phyloP scores from a whole-genome alignment of 2,797 vertebrate genomes.

The Tapirus indicus region DNA sequence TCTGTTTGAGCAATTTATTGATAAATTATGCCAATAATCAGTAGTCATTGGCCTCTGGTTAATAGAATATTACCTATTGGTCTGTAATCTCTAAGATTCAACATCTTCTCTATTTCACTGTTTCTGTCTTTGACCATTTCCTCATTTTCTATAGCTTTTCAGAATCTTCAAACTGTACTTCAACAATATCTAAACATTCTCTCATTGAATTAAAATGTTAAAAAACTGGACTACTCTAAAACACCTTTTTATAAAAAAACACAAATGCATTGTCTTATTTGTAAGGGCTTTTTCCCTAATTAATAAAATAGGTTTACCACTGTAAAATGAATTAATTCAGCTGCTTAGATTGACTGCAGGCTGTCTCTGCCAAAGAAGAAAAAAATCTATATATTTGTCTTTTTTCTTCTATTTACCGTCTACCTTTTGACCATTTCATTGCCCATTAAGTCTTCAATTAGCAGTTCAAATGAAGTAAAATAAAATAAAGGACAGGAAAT shows the following conservation, averaged over 20 bases:
- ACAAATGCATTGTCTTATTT: not conserved
- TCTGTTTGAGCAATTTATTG: not conserved
- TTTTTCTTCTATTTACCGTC: not conserved
- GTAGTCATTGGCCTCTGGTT: not conserved
- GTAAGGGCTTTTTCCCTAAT: not conserved
- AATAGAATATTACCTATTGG: not conserved
- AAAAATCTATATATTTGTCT: not conserved
- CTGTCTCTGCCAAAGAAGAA: not conserved
- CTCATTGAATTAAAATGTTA: not conserved
- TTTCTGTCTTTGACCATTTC: not conserved
- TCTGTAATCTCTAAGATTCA: not conserved
- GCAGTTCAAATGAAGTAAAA: not conserved
- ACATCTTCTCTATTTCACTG: not conserved
- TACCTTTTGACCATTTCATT: not conserved
- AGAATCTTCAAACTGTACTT: not conserved
- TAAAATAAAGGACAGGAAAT: not conserved
- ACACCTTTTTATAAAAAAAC: not conserved
- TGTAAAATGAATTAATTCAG: not conserved
- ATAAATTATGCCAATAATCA: not conserved
- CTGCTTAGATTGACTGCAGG: not conserved
- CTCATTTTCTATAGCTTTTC: not conserved
- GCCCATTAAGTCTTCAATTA: conserved; percentile 37
- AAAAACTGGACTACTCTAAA: not conserved
- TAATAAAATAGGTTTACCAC: not conserved
- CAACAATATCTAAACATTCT: not conserved